Percentiles rank a stretch among this genome's conserved stretches.
phyloP scores from a whole-genome alignment of 2,797 vertebrate genomes.

The Pantherophis vulpinus region DNA sequence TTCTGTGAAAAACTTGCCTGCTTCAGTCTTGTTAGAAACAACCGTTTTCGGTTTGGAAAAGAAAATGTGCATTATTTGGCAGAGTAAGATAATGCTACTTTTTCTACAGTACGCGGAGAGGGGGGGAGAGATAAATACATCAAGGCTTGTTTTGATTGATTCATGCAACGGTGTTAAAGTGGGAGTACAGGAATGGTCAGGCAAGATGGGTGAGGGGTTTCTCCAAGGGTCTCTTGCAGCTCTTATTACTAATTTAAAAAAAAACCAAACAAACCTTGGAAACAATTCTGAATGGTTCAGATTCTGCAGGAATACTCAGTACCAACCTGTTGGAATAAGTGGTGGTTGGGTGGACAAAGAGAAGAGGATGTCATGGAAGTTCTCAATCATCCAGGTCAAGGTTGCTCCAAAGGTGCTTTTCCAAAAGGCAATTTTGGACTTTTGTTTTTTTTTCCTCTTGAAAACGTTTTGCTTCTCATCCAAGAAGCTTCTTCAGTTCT shows the following conservation, averaged over 20 bases:
- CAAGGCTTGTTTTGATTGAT: constrained; percentile 62
- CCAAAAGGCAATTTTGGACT: background rate
- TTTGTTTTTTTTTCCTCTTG: background rate
- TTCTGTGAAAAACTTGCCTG: background rate
- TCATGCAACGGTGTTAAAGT: constrained; percentile 80
- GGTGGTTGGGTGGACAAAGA: background rate
- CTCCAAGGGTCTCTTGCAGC: background rate
- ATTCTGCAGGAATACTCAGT: background rate
- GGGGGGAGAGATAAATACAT: constrained; percentile 65
- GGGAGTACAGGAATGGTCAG: background rate
- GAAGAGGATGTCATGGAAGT: background rate
- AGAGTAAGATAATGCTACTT: constrained; percentile 76
- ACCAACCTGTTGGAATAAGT: background rate
- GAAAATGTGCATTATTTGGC: constrained; percentile 79
- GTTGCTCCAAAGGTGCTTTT: background rate
- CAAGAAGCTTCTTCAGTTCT: background rate
- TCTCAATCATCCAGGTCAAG: background rate
- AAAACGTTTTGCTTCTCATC: background rate
- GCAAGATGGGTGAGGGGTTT: background rate
- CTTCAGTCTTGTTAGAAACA: background rate
- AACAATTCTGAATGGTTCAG: background rate
- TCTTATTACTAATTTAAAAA: background rate
- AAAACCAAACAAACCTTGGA: background rate
- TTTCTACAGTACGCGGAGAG: constrained; percentile 70
- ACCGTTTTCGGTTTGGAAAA: constrained; percentile 35